Base-by-base conservation (phyloP, 2,113 vertebrate species). In the Ceyx melanurus region DNA sequence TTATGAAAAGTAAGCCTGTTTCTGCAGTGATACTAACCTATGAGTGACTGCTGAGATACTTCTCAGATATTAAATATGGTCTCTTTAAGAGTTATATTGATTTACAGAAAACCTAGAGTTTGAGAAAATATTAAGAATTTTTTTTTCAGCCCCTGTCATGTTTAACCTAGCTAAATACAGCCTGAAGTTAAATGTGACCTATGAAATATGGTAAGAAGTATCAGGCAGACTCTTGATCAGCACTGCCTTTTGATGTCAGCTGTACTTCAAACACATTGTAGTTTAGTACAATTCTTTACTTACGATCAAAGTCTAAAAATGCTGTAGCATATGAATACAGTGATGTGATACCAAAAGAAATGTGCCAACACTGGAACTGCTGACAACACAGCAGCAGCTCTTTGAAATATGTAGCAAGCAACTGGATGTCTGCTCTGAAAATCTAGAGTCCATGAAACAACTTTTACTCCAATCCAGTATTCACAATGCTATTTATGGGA, bases 51-150 rank as follows among this genome's bases (percentile, higher is more conserved):
- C 82, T 61, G 28, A 85, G 68, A 76, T 94, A 93, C 33, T 94
- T 94, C 81, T 90, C 62, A 82, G 89, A 84, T 81, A 96, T 92
- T 95, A 94, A 94, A 93, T 48, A 88, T 37, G 66, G 75, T 62
- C 79, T n/a, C 37, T 93, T 91, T 82, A 92, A 92, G 74, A 71
- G 26, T 76, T 80, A 93, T 73, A 95, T 7, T 92, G 92, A 97
- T 94, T 94, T 92, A 95, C 81, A 74, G 48, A 88, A 96, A 79
- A 87, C 57, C 46, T 61, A 83, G 71, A 95, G 73, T 95, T 87
- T 67, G 77, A 87, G 74, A 95, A 90, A 95, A 94, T 95, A 96
- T 74, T 91, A 95, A 94, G 62, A 79, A 88, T 94, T 92, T 92
- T 51, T 94, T 95, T 96, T 95, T 79, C 22, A 72, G 53, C 42